Evolutionary conservation across 1,140 invertebrate genomes (phyloP), one percentile per base, ranked within the genome.

Genomic region (Ylistrum balloti): DNA sequence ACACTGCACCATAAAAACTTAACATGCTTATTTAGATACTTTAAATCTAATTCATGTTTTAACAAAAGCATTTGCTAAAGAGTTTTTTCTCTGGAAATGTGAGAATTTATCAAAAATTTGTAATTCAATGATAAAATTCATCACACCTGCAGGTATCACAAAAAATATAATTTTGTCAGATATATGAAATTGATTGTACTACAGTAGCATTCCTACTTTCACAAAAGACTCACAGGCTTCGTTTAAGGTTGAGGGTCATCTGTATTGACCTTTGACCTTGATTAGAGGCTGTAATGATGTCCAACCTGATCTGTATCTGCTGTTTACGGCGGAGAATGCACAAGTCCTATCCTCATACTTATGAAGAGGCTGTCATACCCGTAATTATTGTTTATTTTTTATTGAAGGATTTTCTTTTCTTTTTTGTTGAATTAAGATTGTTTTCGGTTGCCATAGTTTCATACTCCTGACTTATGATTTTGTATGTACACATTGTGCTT

Each of bases 211-310:
- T 74, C n/a, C 22, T 74, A 28, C 56, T 17, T 28, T 74, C 56
- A 28, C 22, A 74, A 74, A n/a, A 28, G 3, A 11, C n/a, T 74
- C 22, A n/a, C 9, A n/a, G n/a, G 56, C 28, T 74, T 28, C n/a
- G n/a, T 74, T 74, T 48, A 20, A 28, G 56, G 56, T 28, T n/a
- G 28, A 74, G n/a, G 56, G 56, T 74, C 20, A n/a, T 28, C 11
- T 28, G 56, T 74, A 74, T 74, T 74, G 56, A 74, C 56, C 56
- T 74, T 74, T 74, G 22, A 74, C 56, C 56, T 45, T 45, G 41
- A 17, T 45, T 17, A 45, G 35, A 13, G 35, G 35, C 45, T 74
- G 56, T 74, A 7, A 74, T 74, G 56, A 74, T 74, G 56, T 74
- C 56, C 22, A 22, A 74, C 28, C n/a, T 74, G 22, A 74, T 28